Conservation (phyloP, 2,888 invertebrate species). For the Frankliniella fusca region DNA sequence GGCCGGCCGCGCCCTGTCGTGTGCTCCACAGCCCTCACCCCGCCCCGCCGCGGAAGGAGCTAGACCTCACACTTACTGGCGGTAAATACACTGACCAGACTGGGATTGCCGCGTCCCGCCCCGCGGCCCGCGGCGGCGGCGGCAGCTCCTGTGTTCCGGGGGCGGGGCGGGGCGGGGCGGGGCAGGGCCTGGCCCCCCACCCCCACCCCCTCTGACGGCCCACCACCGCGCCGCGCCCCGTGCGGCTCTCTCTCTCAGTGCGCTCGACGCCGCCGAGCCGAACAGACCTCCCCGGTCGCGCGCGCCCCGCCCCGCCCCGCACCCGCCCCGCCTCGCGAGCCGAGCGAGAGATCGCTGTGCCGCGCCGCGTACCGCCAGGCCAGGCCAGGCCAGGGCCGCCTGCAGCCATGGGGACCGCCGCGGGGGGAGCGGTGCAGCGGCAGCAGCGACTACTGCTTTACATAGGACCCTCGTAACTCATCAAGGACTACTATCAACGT, state of each 20-base stretch:
- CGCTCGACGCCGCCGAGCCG: conserved; percentile 6
- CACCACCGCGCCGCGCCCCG: background rate
- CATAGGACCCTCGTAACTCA: conserved; percentile 1
- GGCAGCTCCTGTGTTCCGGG: background rate
- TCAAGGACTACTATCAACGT: background rate
- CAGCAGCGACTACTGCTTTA: background rate
- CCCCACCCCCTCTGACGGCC: background rate
- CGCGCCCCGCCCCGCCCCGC: background rate
- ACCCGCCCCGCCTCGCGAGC: background rate
- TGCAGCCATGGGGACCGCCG: background rate
- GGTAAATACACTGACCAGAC: conserved; percentile 24
- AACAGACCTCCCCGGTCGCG: background rate
- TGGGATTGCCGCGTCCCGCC: background rate
- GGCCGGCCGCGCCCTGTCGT: background rate
- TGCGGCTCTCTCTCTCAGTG: background rate
- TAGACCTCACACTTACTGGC: conserved; percentile 17
- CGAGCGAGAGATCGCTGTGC: background rate
- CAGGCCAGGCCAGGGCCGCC: background rate
- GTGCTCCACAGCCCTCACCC: too few relatives aligned
- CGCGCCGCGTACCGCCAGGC: background rate
- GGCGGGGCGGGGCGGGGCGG: background rate
- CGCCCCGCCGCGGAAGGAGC: background rate
- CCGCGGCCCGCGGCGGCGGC: background rate
- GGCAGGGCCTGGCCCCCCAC: background rate
- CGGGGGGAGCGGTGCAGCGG: background rate